Evolutionary conservation across 2,888 invertebrate species (phyloP).

Genomic region (Drosophila recens): DNA sequence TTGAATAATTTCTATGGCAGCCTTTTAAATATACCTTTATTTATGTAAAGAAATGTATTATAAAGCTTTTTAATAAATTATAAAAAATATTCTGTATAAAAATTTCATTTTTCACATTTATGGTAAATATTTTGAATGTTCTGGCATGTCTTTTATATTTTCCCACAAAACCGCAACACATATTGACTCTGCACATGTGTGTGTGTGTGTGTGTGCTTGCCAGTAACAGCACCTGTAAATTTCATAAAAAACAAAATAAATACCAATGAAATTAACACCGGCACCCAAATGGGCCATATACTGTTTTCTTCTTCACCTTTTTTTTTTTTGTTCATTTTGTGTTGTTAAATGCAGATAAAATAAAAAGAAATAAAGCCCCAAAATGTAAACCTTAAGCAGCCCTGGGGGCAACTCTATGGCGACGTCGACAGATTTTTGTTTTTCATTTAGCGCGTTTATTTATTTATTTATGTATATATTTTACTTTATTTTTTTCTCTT

Average conservation of each 20-base stretch:
- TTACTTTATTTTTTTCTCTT: constrained; percentile 27
- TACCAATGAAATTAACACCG: constrained; percentile 71
- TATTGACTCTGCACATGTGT: constrained; percentile 1
- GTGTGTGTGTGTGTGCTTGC: constrained; percentile 15
- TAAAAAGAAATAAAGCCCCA: constrained; percentile 24
- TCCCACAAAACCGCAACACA: constrained; percentile 52
- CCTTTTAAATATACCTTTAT: too few relatives aligned
- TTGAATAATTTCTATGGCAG: not conserved
- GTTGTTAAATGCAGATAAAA: too few relatives aligned
- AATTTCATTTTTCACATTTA: not conserved
- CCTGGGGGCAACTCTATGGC: constrained; percentile 13
- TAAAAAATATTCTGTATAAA: not conserved
- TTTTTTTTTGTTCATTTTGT: constrained; percentile 6
- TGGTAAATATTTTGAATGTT: not conserved
- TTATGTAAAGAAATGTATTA: constrained; percentile 13
- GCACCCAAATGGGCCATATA: constrained; percentile 51
- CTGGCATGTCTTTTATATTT: constrained; percentile 18
- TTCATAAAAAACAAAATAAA: constrained; percentile 64
- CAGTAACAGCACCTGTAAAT: constrained; percentile 48
- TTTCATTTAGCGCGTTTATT: constrained; percentile 67
- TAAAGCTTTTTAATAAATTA: constrained; percentile 19
- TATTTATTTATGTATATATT: constrained; percentile 40
- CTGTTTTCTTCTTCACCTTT: constrained; percentile 9
- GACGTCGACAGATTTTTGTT: constrained; percentile 20
- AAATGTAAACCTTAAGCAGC: constrained; percentile 70